Conservation (phyloP, 2,797 vertebrate genomes). For the Fistularia tabacaria region DNA sequence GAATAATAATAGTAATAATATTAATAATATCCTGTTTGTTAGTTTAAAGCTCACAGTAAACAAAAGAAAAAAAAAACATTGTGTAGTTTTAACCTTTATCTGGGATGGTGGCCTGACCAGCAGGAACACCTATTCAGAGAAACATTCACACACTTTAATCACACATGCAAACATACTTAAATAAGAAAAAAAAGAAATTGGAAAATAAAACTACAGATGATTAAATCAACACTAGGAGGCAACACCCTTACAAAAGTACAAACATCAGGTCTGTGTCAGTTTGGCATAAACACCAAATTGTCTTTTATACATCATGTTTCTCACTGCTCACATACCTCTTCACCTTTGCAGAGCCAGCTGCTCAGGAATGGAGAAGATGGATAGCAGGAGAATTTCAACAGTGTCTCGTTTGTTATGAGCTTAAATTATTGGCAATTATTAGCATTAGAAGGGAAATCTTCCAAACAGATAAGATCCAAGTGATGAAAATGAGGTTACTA, state of each 20-base stretch:
- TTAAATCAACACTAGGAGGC: slow-evolving; percentile 45
- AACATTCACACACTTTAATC: slow-evolving; percentile 52
- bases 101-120: slow-evolving; percentile 82
- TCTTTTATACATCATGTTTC: slow-evolving; percentile 35
- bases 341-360: slow-evolving; percentile 52
- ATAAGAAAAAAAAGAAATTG: slow-evolving; percentile 32
- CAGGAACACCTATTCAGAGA: slow-evolving; percentile 76
- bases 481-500: slow-evolving; percentile 51
- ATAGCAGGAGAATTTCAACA: slow-evolving; percentile 39
- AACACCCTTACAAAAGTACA: slow-evolving; percentile 51
- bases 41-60: slow-evolving; percentile 87
- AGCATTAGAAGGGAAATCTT: slow-evolving; percentile 19
- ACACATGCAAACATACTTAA: slow-evolving; percentile 60
- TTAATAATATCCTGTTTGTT: slow-evolving; percentile 69
- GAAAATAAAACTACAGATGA: slow-evolving; percentile 33
- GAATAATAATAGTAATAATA: slow-evolving; percentile 55
- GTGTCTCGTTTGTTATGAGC: slow-evolving; percentile 47
- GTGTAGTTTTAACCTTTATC: slow-evolving; percentile 44
- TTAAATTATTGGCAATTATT: slow-evolving; percentile 48
- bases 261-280: slow-evolving; percentile 46
- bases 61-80: slow-evolving; percentile 58
- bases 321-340: slow-evolving; percentile 16
- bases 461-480: slow-evolving; percentile 44
- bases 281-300: slow-evolving; percentile 26
- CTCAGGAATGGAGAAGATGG: slow-evolving; percentile 18